These are phyloP conservation scores for Aleadryas rufinucha DNA, from an alignment of 2,113 vertebrate species.

Conservation along the genomic window DNA sequence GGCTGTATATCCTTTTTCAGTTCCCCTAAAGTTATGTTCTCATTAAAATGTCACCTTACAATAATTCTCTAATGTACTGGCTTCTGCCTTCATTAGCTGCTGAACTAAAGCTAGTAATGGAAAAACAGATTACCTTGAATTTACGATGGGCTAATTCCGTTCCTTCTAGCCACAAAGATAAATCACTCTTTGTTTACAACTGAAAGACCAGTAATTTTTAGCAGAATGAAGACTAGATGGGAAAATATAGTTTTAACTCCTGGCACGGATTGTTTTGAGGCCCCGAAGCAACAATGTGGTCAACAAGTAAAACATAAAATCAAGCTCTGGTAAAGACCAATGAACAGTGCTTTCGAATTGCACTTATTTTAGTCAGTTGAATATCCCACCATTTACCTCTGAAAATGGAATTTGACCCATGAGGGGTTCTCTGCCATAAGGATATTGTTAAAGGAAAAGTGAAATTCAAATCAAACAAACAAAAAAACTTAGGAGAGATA, in stretches of 20 bases:
- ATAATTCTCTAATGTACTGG: background rate
- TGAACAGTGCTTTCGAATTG: background rate
- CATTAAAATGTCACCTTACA: conserved; percentile 43
- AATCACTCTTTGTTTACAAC: conserved; percentile 24
- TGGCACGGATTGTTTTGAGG: background rate
- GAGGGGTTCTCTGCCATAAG: background rate
- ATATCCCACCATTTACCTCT: background rate
- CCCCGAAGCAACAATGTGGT: background rate
- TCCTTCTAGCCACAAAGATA: background rate
- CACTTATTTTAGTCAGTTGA: background rate
- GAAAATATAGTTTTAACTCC: background rate
- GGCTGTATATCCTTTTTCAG: background rate
- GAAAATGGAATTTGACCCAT: background rate
- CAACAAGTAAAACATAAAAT: background rate
- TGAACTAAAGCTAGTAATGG: background rate
- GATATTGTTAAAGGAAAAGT: background rate
- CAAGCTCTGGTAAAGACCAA: background rate
- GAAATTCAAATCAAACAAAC: background rate
- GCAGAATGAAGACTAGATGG: background rate
- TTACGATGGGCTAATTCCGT: conserved; percentile 14
- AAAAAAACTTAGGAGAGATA: background rate
- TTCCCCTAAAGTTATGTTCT: conserved; percentile 28
- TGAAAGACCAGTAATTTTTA: background rate
- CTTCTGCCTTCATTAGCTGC: conserved; percentile 31
- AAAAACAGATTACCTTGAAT: conserved; percentile 46